Conservation (phyloP, 2,888 invertebrate genomes). For the Phorcus lineatus region DNA sequence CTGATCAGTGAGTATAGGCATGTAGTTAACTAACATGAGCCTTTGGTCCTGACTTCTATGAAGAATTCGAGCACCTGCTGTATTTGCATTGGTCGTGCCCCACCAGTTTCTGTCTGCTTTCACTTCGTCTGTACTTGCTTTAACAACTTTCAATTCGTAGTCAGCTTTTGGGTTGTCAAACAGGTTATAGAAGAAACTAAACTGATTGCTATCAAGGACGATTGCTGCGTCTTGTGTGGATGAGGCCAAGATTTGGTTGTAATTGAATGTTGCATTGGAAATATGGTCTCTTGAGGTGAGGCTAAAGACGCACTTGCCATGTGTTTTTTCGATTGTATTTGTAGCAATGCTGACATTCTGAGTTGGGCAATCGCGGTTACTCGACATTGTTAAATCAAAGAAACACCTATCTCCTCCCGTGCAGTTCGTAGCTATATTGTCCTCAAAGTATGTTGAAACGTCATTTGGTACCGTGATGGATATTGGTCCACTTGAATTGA, state of each 20-base stretch:
- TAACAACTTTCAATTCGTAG: conserved; percentile 35
- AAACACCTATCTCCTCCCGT: conserved; percentile 16
- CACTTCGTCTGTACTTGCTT: conserved; percentile 26
- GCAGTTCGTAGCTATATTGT: conserved; percentile 30
- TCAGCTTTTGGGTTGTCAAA: conserved; percentile 41
- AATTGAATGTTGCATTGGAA: conserved; percentile 32
- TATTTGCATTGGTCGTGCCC: conserved; percentile 32
- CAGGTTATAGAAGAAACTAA: conserved; percentile 40
- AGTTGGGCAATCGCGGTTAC: not conserved
- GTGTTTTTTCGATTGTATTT: conserved; percentile 34
- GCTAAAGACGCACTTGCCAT: conserved; percentile 27
- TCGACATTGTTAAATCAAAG: conserved; percentile 16
- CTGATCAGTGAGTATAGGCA: conserved; percentile 34
- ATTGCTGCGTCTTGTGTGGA: conserved; percentile 19
- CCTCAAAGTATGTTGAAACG: conserved; percentile 24
- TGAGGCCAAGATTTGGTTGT: conserved; percentile 34
- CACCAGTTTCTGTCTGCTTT: conserved; percentile 44
- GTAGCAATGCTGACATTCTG: conserved; percentile 31
- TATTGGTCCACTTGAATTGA: not conserved
- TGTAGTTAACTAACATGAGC: conserved; percentile 29
- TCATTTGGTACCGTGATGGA: conserved; percentile 23
- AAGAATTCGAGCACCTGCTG: conserved; percentile 31
- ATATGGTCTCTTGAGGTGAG: conserved; percentile 13
- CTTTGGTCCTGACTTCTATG: conserved; percentile 29
- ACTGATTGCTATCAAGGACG: conserved; percentile 7